These are phyloP conservation scores for Arothron firmamentum DNA, from an alignment of 2,113 vertebrate species.

Conservation along the genomic window DNA sequence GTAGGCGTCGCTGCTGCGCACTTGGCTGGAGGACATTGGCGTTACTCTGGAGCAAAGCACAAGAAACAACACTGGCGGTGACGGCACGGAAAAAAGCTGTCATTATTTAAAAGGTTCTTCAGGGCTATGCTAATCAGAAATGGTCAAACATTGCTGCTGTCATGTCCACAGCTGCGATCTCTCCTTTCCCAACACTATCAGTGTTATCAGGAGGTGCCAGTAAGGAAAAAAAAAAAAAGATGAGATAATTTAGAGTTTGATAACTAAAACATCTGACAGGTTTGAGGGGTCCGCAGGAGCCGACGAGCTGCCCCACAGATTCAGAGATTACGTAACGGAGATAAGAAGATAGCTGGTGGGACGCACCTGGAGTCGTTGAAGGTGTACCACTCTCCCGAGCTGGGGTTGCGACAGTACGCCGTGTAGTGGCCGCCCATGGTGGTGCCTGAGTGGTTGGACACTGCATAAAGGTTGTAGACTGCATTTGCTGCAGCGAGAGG, in stretches of 20 bases:
- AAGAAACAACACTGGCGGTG: not conserved
- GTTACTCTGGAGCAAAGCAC: constrained; percentile 79
- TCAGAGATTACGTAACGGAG: too few relatives aligned
- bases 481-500: constrained; percentile 77
- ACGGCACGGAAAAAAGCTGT: not conserved
- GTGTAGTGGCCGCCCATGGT: constrained; percentile 99
- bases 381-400: constrained; percentile 90
- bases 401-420: constrained; percentile 91
- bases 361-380: constrained; percentile 95
- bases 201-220: too few relatives aligned
- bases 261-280: too few relatives aligned
- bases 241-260: too few relatives aligned
- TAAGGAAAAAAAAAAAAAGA: too few relatives aligned
- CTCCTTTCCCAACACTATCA: too few relatives aligned
- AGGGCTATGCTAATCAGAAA: too few relatives aligned
- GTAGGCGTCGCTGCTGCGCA: constrained; percentile 94
- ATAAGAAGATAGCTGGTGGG: not conserved
- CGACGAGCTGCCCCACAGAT: too few relatives aligned
- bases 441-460: constrained; percentile 99
- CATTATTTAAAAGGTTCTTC: too few relatives aligned
- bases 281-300: too few relatives aligned
- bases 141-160: too few relatives aligned
- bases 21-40: constrained; percentile 93
- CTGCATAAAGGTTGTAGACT: constrained; percentile 93
- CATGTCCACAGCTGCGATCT: too few relatives aligned